These are phyloP conservation scores for Porites cylindrica DNA, from an alignment of 92 coral and sea anemone species.

Conservation along the genomic window DNA sequence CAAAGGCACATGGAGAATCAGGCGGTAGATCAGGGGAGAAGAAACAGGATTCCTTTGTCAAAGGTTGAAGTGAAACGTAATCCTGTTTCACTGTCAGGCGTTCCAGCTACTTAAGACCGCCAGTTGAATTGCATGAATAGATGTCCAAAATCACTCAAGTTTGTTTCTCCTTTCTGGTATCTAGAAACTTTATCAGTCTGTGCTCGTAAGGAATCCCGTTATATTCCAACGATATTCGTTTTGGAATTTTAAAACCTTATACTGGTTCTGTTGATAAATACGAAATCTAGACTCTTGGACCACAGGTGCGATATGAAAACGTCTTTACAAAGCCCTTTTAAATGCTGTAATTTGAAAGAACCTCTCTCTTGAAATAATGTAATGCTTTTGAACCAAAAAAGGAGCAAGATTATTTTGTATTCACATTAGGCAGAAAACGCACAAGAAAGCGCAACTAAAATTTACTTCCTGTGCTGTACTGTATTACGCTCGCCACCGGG, in stretches of 20 bases:
- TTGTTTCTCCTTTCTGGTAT: not conserved
- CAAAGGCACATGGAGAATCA: constrained; percentile 3
- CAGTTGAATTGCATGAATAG: no score
- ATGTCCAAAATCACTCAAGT: no score
- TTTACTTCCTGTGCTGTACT: not conserved
- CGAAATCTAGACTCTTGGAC: not conserved
- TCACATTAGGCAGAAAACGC: not conserved
- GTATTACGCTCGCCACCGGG: not conserved
- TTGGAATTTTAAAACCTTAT: no score
- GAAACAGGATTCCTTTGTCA: not conserved
- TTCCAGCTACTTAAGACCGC: no score
- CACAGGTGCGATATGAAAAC: no score
- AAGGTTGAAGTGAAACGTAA: constrained; percentile 15
- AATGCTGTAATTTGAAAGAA: no score
- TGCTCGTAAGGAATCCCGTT: not conserved
- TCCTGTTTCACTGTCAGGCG: not conserved
- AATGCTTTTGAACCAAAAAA: no score
- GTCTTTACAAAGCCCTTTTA: no score
- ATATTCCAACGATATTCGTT: not conserved
- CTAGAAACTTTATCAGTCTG: not conserved
- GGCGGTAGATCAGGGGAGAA: not conserved
- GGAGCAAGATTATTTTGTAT: not conserved
- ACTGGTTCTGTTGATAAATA: not conserved
- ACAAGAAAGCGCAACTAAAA: not conserved
- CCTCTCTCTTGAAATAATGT: no score